phyloP scores from a whole-genome alignment of 2,113 vertebrate species.

The Anolis sagrei region DNA sequence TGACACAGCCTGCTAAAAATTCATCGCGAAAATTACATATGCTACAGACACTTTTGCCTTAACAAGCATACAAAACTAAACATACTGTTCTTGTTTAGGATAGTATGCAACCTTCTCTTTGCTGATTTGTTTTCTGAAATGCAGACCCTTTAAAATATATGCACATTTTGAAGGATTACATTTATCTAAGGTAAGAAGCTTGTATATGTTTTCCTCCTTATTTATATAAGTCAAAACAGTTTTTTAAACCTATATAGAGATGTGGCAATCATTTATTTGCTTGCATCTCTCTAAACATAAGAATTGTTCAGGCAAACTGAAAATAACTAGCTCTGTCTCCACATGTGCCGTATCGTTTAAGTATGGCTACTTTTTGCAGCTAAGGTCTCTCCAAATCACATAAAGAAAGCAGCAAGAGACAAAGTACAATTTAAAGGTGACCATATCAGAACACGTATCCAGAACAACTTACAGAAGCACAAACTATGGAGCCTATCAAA shows the following conservation, averaged over 20 bases:
- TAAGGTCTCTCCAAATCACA: neutral
- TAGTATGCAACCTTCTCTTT: conserved; percentile 33
- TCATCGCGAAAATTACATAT: conserved; percentile 25
- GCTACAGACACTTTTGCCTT: conserved; percentile 23
- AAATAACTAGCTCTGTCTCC: neutral
- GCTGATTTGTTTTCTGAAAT: neutral
- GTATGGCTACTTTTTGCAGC: neutral
- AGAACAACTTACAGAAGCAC: too few species aligned
- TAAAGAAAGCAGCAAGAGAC: neutral
- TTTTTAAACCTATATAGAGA: neutral
- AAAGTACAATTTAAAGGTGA: neutral
- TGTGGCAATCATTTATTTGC: neutral
- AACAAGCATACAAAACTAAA: conserved; percentile 50
- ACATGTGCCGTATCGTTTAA: neutral
- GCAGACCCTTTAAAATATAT: neutral
- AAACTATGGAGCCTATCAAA: too few species aligned
- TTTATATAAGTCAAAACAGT: neutral
- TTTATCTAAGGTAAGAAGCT: neutral
- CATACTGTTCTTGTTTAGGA: neutral
- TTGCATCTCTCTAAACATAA: neutral
- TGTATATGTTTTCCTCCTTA: neutral
- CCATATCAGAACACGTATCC: too few species aligned
- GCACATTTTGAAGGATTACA: neutral
- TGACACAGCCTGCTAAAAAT: conserved; percentile 31
- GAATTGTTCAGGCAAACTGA: neutral